phyloP scores from a whole-genome alignment of 92 coral and sea anemone species.

The Umimayanthus kanabou region DNA sequence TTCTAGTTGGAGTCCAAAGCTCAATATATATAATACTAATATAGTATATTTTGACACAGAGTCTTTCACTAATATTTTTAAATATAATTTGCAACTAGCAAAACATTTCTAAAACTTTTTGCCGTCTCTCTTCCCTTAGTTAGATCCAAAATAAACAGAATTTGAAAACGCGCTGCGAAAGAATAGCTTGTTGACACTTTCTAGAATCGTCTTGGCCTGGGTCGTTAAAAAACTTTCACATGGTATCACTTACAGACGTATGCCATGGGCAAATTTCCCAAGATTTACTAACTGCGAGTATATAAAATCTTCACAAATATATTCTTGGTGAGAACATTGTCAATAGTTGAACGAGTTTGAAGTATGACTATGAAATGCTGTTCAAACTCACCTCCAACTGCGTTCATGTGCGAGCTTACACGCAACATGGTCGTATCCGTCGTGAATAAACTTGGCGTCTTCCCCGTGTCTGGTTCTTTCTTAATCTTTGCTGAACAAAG shows the following conservation, averaged over 20 bases:
- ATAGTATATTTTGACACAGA: no score
- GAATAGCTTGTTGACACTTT: background rate
- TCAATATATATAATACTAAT: no score
- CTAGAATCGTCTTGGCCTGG: background rate
- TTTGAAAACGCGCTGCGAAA: background rate
- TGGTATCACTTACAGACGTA: no score
- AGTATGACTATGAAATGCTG: no score
- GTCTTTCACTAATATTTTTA: no score
- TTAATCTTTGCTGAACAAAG: constrained; percentile 19
- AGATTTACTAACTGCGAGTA: background rate
- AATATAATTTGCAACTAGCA: background rate
- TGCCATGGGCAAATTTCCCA: background rate
- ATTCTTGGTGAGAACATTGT: background rate
- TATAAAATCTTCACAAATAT: no score
- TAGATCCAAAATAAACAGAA: background rate
- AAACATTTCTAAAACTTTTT: no score
- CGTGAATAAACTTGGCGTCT: background rate
- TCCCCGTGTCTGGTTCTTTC: constrained; percentile 16
- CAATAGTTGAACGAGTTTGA: background rate
- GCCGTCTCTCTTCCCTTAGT: background rate
- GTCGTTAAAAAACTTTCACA: no score
- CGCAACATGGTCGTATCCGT: background rate
- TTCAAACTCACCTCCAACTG: background rate
- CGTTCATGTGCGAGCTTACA: background rate
- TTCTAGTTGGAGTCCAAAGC: no score